Conservation (phyloP, 2,113 vertebrate species). For the Kryptolebias marmoratus region DNA sequence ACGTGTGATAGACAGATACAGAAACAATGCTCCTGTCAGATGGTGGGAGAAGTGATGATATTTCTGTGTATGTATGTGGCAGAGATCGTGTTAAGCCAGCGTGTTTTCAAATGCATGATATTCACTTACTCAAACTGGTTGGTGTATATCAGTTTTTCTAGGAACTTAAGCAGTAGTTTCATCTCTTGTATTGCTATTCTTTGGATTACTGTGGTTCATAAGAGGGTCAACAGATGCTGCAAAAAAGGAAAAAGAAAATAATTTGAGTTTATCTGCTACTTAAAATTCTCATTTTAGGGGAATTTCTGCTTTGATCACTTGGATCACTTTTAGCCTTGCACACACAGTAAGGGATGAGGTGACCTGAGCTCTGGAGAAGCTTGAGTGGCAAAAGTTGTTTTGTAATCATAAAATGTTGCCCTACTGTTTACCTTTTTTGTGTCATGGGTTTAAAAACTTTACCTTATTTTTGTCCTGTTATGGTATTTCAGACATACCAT, state of each 20-base stretch:
- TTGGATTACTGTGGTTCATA: conserved; percentile 1
- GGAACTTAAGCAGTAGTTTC: neutral
- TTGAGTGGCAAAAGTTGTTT: no score
- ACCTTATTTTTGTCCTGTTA: neutral
- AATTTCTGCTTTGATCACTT: neutral
- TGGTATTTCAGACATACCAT: no score
- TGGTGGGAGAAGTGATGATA: neutral
- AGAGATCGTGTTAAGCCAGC: neutral
- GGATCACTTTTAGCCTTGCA: no score
- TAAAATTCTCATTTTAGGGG: conserved; percentile 10
- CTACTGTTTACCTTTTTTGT: no score
- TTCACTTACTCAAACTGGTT: conserved; percentile 3
- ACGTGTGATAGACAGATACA: neutral
- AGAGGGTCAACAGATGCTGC: no score
- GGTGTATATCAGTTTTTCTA: conserved; percentile 2
- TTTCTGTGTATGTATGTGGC: neutral
- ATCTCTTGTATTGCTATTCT: conserved; percentile 37
- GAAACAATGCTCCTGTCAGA: neutral
- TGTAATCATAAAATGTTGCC: no score
- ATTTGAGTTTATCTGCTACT: conserved; percentile 21
- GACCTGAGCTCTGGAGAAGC: neutral
- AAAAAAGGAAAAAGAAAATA: no score
- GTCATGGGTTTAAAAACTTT: conserved; percentile 25
- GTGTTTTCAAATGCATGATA: conserved; percentile 8
- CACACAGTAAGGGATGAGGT: neutral